Conservation (phyloP, 2,113 vertebrate genomes). For the Perognathus longimembris region DNA sequence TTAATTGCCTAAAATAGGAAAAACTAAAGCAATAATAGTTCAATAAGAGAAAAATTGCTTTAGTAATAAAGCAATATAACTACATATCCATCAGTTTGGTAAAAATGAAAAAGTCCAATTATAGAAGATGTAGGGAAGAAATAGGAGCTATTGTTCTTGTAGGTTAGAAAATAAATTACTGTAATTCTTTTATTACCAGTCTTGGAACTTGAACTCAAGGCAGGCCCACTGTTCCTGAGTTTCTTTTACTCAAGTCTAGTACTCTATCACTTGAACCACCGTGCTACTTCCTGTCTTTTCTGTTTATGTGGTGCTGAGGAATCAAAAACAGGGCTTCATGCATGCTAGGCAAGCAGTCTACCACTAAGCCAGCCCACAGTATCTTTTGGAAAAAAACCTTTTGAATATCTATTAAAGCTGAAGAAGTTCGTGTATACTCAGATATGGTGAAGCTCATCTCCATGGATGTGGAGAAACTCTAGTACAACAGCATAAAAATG, state of each 20-base stretch:
- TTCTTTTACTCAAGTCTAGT: no score
- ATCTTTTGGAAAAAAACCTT: not conserved
- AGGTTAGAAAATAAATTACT: not conserved
- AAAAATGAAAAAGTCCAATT: not conserved
- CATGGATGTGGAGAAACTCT: not conserved
- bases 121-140: constrained; percentile 15
- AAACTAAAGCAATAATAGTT: not conserved
- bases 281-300: no score
- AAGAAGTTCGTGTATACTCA: not conserved
- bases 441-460: not conserved
- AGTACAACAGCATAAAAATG: not conserved
- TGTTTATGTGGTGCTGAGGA: no score
- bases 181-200: not conserved
- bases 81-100: not conserved
- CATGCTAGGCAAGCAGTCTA: no score
- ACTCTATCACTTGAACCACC: no score
- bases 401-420: not conserved
- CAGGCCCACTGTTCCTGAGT: no score
- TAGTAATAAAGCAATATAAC: not conserved
- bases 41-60: not conserved
- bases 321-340: no score
- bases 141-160: not conserved
- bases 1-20: not conserved
- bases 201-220: no score
- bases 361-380: not conserved